Percentiles rank a stretch among this genome's conserved stretches.
Conservation (phyloP, 2,797 vertebrate species). For the Rhinogobio ventralis region DNA sequence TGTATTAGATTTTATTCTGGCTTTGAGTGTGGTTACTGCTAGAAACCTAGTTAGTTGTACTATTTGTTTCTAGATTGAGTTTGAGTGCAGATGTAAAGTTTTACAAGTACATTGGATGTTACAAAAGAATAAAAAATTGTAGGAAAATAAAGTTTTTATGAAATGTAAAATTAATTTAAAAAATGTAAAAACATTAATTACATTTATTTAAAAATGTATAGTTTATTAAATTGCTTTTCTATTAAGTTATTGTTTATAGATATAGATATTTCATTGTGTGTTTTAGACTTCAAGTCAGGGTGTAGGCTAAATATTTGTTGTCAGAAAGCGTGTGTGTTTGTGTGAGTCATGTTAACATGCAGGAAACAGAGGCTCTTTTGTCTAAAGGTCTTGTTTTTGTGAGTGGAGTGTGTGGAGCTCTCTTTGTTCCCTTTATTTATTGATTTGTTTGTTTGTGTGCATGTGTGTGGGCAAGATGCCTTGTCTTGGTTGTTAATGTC, state of each 20-base stretch:
- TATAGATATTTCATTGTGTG: background rate
- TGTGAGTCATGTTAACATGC: constrained; percentile 61
- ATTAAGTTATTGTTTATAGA: background rate
- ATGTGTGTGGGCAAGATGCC: constrained; percentile 23
- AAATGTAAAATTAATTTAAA: background rate
- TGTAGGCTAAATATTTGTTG: constrained; percentile 60
- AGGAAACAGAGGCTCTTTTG: constrained; percentile 78
- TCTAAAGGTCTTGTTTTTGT: constrained; percentile 77
- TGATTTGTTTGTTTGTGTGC: constrained; percentile 65
- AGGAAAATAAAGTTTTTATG: background rate
- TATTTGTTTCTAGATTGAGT: background rate
- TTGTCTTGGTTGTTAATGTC: constrained; percentile 6
- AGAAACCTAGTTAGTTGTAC: background rate
- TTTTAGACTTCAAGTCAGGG: constrained; percentile 5
- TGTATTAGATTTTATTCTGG: constrained; percentile 6
- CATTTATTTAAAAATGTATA: background rate
- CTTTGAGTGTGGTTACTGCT: background rate
- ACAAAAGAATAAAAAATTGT: background rate
- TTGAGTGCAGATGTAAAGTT: background rate
- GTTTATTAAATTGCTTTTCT: background rate
- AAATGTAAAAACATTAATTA: background rate
- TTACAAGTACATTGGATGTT: constrained; percentile 3
- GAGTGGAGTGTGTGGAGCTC: constrained; percentile 72
- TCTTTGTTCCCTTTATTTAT: constrained; percentile 71
- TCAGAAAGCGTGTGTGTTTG: constrained; percentile 23